Evolutionary conservation across 2,113 vertebrate genomes (phyloP).

Genomic region (Archocentrus centrarchus): DNA sequence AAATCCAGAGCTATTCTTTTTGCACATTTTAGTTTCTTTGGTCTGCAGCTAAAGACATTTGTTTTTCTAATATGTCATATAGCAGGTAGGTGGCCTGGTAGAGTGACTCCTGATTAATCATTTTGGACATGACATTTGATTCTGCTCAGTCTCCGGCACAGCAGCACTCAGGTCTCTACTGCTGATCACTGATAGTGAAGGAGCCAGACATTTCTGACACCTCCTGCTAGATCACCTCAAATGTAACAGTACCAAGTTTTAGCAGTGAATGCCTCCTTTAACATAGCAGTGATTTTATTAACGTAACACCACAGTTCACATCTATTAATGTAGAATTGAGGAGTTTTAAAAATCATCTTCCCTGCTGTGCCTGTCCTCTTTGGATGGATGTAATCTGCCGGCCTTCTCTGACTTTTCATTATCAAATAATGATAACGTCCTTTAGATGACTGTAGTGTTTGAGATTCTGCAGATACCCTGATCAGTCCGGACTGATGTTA

Average conservation of each 20-base stretch:
- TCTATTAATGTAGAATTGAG: background rate
- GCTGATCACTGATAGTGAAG: slow-evolving; percentile 16
- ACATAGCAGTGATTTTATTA: background rate
- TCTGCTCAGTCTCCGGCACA: slow-evolving; percentile 16
- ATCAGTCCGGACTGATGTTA: background rate
- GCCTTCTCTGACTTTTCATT: background rate
- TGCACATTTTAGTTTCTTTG: background rate
- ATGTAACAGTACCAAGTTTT: background rate
- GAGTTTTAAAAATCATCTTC: background rate
- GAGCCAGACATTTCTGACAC: background rate
- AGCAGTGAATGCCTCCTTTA: background rate
- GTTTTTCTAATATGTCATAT: background rate
- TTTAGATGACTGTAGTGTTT: background rate
- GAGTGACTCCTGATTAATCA: background rate
- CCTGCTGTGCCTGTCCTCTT: background rate
- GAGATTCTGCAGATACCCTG: background rate
- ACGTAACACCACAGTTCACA: background rate
- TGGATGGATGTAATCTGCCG: slow-evolving; percentile 16
- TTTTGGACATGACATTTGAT: slow-evolving; percentile 39
- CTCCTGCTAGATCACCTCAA: background rate
- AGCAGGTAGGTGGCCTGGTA: slow-evolving; percentile 9
- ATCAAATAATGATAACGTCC: background rate
- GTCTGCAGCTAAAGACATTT: background rate
- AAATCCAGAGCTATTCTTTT: background rate
- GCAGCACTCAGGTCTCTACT: slow-evolving; percentile 16